Base-by-base conservation (phyloP, 2,888 invertebrate species). In the Parnassius glacialis region DNA sequence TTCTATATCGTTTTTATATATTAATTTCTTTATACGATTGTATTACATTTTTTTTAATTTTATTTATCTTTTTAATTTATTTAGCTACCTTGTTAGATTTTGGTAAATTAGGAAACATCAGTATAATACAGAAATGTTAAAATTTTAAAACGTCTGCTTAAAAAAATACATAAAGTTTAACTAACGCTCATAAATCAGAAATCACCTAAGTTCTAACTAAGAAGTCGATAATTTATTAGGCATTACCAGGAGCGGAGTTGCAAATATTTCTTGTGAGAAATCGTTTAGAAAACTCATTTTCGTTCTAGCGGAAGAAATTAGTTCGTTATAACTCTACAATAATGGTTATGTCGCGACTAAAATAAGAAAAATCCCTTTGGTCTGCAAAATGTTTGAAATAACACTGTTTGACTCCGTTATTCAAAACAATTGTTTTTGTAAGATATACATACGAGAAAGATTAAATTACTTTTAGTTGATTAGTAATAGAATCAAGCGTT, bases 211-310 rank as follows among this genome's bases (percentile, higher is more conserved):
- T 62, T 62, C 57, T 44, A 44, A 64, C 62, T 57, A 62, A 59
- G 62, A 66, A 43, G 57, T 54, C 62, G 52, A 64, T 64, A 64
- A 66, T 60, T 64, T 64, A 66, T 64, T 55, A 64, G 44, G 48
- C 52, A 52, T 58, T 62, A 58, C 53, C 13, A 53, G 13, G 55
- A 48, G 52, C 55, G 52, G 65, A 63, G 61, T 67, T 66, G 70
- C 70, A 72, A 75, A 74, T 74, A 74, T 74, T 75, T 73, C 74
- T 70, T 66, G 57, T 61, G 59, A 52, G 65, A 68, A 71, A 68
- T 75, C 73, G 72, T 76, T 74, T 61, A 67, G 67, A 67, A 68
- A 76, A 74, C 72, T 75, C 73, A 77, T 79, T 76, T 74, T 74
- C 71, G 72, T 74, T 67, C 70, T 66, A 54, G 65, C 64, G 74